Conservation (phyloP, 2,797 vertebrate genomes). For the Cirrhinus molitorella region DNA sequence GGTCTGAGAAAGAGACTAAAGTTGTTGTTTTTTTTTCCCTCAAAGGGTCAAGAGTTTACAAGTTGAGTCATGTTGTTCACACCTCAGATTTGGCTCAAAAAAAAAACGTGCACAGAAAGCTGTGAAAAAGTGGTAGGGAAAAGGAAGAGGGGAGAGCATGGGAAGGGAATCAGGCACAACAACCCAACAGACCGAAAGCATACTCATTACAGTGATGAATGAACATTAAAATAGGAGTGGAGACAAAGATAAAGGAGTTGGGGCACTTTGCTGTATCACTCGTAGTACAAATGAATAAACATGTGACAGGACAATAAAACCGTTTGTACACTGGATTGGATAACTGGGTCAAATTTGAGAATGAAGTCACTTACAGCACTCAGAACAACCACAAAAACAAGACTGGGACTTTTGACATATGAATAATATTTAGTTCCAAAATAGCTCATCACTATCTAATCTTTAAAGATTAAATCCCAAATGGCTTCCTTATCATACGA, state of each 20-base stretch:
- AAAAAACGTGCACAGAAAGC: conserved; percentile 13
- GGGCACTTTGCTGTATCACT: not conserved
- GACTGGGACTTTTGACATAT: not conserved
- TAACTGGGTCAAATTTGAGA: conserved; percentile 6
- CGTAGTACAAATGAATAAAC: not conserved
- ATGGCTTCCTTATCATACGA: not conserved
- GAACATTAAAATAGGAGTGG: conserved; percentile 1
- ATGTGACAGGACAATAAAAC: not conserved
- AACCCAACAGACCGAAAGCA: conserved; percentile 11
- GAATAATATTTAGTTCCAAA: not conserved
- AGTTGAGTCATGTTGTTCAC: not conserved
- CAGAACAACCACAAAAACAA: not conserved
- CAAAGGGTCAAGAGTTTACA: not conserved
- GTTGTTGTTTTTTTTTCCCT: no score
- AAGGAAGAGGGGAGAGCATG: not conserved
- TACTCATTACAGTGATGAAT: conserved; percentile 18
- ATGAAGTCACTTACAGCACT: not conserved
- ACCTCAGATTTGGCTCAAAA: conserved; percentile 4
- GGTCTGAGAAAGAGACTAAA: not conserved
- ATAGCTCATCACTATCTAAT: not conserved
- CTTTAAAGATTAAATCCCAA: not conserved
- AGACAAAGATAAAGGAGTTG: conserved; percentile 1
- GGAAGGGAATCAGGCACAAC: not conserved
- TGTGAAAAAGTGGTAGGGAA: not conserved
- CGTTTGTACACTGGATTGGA: not conserved